A percentile compares a stretch with the other conserved stretches of the same genome.
Conservation (phyloP, 2,888 invertebrate genomes). For the Agrypnus murinus region DNA sequence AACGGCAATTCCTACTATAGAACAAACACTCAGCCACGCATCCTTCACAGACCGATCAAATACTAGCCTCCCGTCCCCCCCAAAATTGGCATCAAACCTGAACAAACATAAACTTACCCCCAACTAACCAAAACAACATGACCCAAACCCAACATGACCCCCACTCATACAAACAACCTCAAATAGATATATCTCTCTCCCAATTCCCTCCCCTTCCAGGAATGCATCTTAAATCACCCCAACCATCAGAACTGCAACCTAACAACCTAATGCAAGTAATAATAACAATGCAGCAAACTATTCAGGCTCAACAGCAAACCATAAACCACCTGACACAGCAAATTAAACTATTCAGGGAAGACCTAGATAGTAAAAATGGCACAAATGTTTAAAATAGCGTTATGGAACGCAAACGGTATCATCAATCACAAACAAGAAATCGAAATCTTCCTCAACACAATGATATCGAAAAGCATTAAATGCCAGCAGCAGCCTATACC, state of each 20-base stretch:
- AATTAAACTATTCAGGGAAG: too few species aligned
- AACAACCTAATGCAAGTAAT: conserved; percentile 10
- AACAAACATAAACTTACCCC: conserved; percentile 10
- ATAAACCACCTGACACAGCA: conserved; percentile 27
- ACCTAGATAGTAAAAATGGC: conserved; percentile 5
- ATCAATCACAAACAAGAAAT: conserved; percentile 20
- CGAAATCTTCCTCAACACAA: conserved; percentile 10
- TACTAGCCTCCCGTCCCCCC: background rate
- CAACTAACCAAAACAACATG: conserved; percentile 21
- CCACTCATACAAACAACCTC: background rate
- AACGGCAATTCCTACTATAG: background rate
- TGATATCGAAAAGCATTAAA: too few species aligned
- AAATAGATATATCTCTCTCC: background rate
- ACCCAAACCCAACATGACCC: background rate
- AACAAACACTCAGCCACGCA: conserved; percentile 3
- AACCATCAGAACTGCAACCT: conserved; percentile 14
- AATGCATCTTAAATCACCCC: background rate
- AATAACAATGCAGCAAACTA: conserved; percentile 24
- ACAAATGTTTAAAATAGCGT: too few species aligned
- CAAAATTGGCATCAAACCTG: conserved; percentile 5
- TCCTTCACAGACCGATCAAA: background rate
- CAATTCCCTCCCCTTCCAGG: conserved; percentile 7
- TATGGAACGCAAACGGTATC: conserved; percentile 12
- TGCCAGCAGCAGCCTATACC: too few species aligned
- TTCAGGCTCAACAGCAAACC: too few species aligned